Evolutionary conservation across 2,797 vertebrate species (phyloP), one percentile per base, ranked within the genome.

Genomic region (Cynodonichthys magdalenae): DNA sequence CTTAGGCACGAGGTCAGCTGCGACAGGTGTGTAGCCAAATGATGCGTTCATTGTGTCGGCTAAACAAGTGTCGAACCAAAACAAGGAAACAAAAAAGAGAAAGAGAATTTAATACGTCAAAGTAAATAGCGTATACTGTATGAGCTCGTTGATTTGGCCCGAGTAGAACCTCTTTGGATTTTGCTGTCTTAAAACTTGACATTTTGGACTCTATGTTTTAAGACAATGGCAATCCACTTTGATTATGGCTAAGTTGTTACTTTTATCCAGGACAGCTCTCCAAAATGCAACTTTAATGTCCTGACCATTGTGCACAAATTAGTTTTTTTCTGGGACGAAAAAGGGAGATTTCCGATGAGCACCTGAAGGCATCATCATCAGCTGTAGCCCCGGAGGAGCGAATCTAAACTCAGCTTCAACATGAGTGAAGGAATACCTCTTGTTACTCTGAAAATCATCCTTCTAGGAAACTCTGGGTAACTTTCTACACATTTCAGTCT

Each of bases 391-490:
- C 15, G 0, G 28, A 12, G 59, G 53, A n/a, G 15, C 34, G 1
- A 11, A 29, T 10, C 11, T n/a, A 17, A 15, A 5, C 15, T 8
- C 34, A 27, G 7, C 15, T 12, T 17, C 55, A 65, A 54, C 58
- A 89, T 87, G 88, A 77, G 20, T 3, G 70, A 66, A 14, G 56
- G 52, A 63, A 79, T 47, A 6, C 55, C 45, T 29, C 45, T 71
- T 0, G 50, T 82, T 1, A 75, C 74, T 5, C 50, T 92, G 57
- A 93, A 92, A 77, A 34, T 89, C 1, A 74, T 92, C 75, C 77
- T 92, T 46, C 85, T 91, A 20, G 92, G 92, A 53, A 86, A 77
- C 76, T 89, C 90, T 5, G 90, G 90, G 92, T 91, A 87, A 87
- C 45, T 11, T 36, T 8, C 1, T 0, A 8, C 4, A 10, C 28